Conservation (phyloP, 2,113 vertebrate genomes). For the Leucopsar rothschildi region DNA sequence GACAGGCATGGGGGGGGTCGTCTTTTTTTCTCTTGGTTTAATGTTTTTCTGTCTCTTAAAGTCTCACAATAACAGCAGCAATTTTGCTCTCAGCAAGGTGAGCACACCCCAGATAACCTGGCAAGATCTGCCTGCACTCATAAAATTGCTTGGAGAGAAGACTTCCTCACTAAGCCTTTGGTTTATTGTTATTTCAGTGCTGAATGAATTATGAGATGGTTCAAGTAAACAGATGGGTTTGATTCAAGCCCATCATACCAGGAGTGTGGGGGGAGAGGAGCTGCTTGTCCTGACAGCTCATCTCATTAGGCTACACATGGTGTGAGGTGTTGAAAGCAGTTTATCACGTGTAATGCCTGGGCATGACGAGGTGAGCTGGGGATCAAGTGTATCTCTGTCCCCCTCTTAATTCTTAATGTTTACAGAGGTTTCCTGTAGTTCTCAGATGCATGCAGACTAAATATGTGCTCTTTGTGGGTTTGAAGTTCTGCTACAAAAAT, state of each 20-base stretch:
- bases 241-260: conserved; percentile 19
- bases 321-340: conserved; percentile 38
- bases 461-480: not conserved
- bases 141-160: not conserved
- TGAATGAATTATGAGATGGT: conserved; percentile 43
- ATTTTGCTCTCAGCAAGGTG: conserved; percentile 24
- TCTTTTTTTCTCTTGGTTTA: not conserved
- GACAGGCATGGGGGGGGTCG: accelerated
- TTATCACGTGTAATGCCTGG: conserved; percentile 2
- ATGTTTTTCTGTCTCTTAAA: not conserved
- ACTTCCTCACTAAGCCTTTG: conserved; percentile 30
- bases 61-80: not conserved
- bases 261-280: conserved; percentile 1
- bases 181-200: conserved; percentile 45
- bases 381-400: not conserved
- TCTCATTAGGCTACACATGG: conserved; percentile 20
- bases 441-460: not conserved
- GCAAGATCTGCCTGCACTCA: not conserved
- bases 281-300: conserved; percentile 39
- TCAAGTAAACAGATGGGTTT: conserved; percentile 51
- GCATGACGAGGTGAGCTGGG: not conserved
- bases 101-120: conserved; percentile 22
- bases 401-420: not conserved
- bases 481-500: not conserved
- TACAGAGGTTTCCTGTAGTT: not conserved